phyloP scores from a whole-genome alignment of 2,888 invertebrate species.

The Ferdinandea cuprea region DNA sequence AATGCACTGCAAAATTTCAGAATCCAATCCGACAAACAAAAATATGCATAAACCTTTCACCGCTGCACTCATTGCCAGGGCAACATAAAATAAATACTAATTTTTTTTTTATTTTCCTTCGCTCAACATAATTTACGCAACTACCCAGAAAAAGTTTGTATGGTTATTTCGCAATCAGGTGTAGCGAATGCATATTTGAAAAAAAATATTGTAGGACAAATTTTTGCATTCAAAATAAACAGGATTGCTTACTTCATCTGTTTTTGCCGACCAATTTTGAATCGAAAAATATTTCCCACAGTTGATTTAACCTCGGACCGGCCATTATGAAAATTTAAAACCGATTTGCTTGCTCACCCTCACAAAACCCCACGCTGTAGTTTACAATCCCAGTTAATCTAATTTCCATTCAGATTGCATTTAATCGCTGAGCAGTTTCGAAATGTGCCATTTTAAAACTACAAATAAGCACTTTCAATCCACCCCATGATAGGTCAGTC shows the following conservation, averaged over 20 bases:
- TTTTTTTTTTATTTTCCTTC: no score
- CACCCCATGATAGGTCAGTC: constrained; percentile 6
- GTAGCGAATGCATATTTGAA: not conserved
- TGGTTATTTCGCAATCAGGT: not conserved
- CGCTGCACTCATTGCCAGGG: no score
- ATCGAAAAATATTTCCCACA: constrained; percentile 13
- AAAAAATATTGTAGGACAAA: not conserved
- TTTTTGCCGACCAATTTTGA: not conserved
- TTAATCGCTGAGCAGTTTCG: constrained; percentile 15
- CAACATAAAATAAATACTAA: no score
- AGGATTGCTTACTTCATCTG: constrained; percentile 30
- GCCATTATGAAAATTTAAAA: constrained; percentile 34
- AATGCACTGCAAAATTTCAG: no score
- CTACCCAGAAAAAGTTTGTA: not conserved
- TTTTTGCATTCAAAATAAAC: constrained; percentile 14
- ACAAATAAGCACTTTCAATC: not conserved
- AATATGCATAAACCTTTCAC: no score
- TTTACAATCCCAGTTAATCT: no score
- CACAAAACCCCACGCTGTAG: no score
- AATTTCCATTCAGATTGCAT: no score
- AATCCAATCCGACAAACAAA: no score
- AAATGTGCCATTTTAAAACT: constrained; percentile 13
- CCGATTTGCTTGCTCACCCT: not conserved
- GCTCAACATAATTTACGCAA: no score
- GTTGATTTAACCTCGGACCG: not conserved